Evolutionary conservation across 1,140 invertebrate species (phyloP), one percentile per base, ranked within the genome.

Genomic region (Magallana ariakensis): DNA sequence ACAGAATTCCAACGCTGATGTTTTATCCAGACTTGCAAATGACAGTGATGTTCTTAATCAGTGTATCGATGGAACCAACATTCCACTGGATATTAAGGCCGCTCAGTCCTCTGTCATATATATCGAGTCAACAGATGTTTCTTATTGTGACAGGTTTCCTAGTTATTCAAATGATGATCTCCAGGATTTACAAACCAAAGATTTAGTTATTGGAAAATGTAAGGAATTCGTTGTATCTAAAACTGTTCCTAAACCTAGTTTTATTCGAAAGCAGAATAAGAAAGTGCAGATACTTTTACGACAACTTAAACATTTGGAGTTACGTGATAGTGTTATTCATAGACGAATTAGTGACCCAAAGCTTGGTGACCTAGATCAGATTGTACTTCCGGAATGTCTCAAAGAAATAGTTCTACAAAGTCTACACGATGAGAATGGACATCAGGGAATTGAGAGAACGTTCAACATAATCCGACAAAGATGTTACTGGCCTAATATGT

Each of bases 351-450:
- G 16, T 11, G 57, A 58, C 10, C 33, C 46, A 62, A 85, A 58
- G 56, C 89, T 60, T 15, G 56, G 15, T 13, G 66, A 5, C 86
- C 75, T 57, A 70, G 70, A 26, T 46, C 19, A 80, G 15, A 93
- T 11, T 92, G 93, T 88, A 33, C 33, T 88, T 86, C 9, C 89
- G 90, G 80, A 89, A 90, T 83, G 92, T 91, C 11, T 94, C 33
- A 33, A 33, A 33, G 33, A 33, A 33, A 33, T 33, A 33, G 0
- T 33, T 33, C 33, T 33, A 33, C 33, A 33, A 33, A 33, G 33
- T 33, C 33, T 33, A 33, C 33, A 33, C 5, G 33, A 33, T 33
- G 33, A 33, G 33, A 33, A 33, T 33, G 33, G 33, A 33, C 33
- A 33, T 33, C 33, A 33, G 5, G 33, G 33, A 33, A 33, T 33